These are phyloP conservation scores for Ormyrus rosae DNA, from an alignment of 2,888 invertebrate genomes.

Conservation along the genomic window DNA sequence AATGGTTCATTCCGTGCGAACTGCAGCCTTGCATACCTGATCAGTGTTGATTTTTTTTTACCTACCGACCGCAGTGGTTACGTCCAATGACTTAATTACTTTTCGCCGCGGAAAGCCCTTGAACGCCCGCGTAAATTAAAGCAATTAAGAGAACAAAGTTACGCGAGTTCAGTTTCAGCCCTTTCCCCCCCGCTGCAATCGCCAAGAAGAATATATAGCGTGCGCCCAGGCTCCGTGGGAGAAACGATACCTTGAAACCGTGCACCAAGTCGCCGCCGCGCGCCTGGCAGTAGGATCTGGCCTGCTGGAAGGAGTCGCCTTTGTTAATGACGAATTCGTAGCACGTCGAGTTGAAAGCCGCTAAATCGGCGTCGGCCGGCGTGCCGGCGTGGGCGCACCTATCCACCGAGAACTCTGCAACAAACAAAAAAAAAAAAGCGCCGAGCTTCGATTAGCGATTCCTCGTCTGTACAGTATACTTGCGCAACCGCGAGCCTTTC, in stretches of 20 bases:
- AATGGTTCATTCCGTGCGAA: neutral
- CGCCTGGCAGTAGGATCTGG: slow-evolving; percentile 85
- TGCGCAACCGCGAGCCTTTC: slow-evolving; percentile 36
- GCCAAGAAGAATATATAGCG: too few species aligned
- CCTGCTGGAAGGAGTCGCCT: slow-evolving; percentile 90
- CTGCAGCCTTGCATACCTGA: too few species aligned
- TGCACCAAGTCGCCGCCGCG: slow-evolving; percentile 86
- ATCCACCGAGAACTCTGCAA: slow-evolving; percentile 89
- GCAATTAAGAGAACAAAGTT: too few species aligned
- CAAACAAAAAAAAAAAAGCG: neutral
- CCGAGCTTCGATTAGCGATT: too few species aligned
- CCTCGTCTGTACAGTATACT: slow-evolving; percentile 1
- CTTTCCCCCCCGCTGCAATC: too few species aligned
- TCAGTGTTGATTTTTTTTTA: too few species aligned
- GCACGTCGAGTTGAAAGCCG: slow-evolving; percentile 90
- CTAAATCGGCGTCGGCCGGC: slow-evolving; percentile 87
- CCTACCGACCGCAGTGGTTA: too few species aligned
- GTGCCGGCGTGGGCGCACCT: slow-evolving; percentile 86
- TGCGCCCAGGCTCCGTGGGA: neutral
- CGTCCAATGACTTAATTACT: too few species aligned
- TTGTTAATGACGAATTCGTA: slow-evolving; percentile 91
- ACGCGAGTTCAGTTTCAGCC: too few species aligned
- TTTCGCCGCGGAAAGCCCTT: too few species aligned
- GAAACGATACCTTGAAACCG: slow-evolving; percentile 78
- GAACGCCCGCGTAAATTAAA: too few species aligned